phyloP scores from a whole-genome alignment of 1,140 invertebrate genomes.

The Habropoda laboriosa region DNA sequence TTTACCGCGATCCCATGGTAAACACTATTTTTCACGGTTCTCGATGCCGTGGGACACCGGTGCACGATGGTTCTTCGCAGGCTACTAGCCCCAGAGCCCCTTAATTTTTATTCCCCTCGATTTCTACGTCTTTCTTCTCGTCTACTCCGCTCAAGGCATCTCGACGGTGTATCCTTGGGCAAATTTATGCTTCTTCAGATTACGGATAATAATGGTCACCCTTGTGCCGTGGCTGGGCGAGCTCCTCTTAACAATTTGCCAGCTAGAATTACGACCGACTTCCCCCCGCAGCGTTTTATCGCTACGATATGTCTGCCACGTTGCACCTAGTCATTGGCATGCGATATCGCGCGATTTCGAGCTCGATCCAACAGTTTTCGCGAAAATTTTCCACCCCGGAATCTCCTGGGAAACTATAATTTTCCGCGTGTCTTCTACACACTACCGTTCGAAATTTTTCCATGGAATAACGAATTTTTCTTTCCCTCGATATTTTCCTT shows the following conservation, averaged over 20 bases:
- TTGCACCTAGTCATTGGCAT: constrained; percentile 14
- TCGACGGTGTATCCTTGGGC: constrained; percentile 37
- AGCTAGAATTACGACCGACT: constrained; percentile 51
- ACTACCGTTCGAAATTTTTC: too few relatives aligned
- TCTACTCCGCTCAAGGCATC: constrained; percentile 11
- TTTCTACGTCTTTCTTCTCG: constrained; percentile 26
- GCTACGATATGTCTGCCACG: constrained; percentile 4
- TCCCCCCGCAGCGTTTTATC: constrained; percentile 35
- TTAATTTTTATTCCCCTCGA: constrained; percentile 40
- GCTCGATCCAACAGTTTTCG: background rate
- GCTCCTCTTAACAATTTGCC: constrained; percentile 50
- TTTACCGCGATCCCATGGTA: constrained; percentile 11
- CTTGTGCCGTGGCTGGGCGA: constrained; percentile 20
- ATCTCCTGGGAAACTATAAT: too few relatives aligned
- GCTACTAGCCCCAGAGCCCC: background rate
- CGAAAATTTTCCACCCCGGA: background rate
- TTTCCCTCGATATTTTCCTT: background rate
- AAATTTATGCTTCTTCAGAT: constrained; percentile 54
- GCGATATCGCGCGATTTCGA: constrained; percentile 6
- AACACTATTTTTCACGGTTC: constrained; percentile 5
- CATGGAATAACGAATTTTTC: background rate
- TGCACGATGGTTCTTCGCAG: background rate
- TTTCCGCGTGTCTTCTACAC: too few relatives aligned
- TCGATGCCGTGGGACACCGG: background rate
- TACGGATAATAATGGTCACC: constrained; percentile 57